Percentiles rank a stretch among this genome's conserved stretches.
phyloP scores from a whole-genome alignment of 2,113 vertebrate genomes.

The Ochotona princeps region DNA sequence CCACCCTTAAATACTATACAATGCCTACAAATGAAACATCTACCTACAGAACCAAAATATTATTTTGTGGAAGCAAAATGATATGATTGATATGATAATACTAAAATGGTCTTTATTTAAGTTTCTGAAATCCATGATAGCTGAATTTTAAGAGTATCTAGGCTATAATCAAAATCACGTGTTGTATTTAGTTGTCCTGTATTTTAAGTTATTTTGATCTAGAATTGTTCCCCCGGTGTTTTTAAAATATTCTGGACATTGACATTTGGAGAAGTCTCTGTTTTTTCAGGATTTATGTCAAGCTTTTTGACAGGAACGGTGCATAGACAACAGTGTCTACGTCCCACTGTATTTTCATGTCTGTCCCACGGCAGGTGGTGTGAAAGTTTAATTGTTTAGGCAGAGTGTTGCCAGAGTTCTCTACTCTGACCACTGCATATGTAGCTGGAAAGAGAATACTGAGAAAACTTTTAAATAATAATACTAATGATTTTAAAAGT shows the following conservation, averaged over 20 bases:
- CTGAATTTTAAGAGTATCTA: conserved; percentile 9
- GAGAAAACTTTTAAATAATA: background rate
- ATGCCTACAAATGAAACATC: background rate
- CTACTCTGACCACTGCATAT: background rate
- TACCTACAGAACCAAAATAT: background rate
- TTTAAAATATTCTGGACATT: background rate
- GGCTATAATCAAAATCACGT: background rate
- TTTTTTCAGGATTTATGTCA: background rate
- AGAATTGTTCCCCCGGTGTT: background rate
- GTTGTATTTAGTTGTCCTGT: background rate
- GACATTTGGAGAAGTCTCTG: background rate
- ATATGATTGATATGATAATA: background rate
- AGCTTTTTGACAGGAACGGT: background rate
- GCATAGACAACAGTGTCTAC: background rate
- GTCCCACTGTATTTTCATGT: background rate
- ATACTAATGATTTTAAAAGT: background rate
- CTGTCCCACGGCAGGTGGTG: background rate
- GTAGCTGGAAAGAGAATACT: background rate
- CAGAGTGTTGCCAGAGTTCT: background rate
- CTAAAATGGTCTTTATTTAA: background rate
- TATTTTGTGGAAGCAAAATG: background rate
- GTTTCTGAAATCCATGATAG: background rate
- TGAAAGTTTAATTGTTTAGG: background rate
- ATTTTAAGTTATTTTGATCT: background rate
- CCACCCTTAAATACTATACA: background rate